Evolutionary conservation across 2,888 invertebrate species (phyloP).

Genomic region (Drosophila anomelani): DNA sequence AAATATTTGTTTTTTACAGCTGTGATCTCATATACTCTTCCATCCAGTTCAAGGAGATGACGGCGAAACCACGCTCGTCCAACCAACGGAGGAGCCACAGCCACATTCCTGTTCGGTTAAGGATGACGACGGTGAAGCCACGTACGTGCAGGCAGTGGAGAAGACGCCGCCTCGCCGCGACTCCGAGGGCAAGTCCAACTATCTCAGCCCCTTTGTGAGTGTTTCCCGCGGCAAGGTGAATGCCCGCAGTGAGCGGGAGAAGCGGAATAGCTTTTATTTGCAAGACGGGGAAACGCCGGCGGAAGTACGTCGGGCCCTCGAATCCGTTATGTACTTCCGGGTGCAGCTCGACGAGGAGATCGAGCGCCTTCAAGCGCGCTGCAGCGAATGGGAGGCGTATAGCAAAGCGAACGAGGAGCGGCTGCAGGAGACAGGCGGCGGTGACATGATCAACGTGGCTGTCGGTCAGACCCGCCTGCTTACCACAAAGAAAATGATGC

Average conservation of each 20-base stretch:
- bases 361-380: slow-evolving; percentile 84
- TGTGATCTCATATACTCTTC: not conserved
- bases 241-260: slow-evolving; percentile 85
- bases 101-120: slow-evolving; percentile 4
- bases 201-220: slow-evolving; percentile 85
- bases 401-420: slow-evolving; percentile 64
- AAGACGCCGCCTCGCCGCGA: slow-evolving; percentile 33
- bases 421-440: slow-evolving; percentile 82
- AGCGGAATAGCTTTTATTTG: slow-evolving; percentile 80
- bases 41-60: slow-evolving; percentile 24
- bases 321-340: slow-evolving; percentile 80
- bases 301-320: slow-evolving; percentile 61
- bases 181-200: slow-evolving; percentile 60
- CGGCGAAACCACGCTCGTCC: slow-evolving; percentile 1
- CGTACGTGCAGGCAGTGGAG: slow-evolving; percentile 1
- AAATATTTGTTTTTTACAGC: not conserved
- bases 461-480: slow-evolving; percentile 91
- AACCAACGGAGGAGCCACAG: slow-evolving; percentile 12
- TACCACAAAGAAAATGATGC: slow-evolving; percentile 89
- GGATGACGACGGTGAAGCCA: not conserved
- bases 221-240: slow-evolving; percentile 86
- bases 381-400: slow-evolving; percentile 85
- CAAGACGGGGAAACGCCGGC: slow-evolving; percentile 36
- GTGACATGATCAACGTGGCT: slow-evolving; percentile 88
- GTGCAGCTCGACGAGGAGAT: slow-evolving; percentile 85